Conservation (phyloP, 1,140 invertebrate species). For the Solenopsis fugax region DNA sequence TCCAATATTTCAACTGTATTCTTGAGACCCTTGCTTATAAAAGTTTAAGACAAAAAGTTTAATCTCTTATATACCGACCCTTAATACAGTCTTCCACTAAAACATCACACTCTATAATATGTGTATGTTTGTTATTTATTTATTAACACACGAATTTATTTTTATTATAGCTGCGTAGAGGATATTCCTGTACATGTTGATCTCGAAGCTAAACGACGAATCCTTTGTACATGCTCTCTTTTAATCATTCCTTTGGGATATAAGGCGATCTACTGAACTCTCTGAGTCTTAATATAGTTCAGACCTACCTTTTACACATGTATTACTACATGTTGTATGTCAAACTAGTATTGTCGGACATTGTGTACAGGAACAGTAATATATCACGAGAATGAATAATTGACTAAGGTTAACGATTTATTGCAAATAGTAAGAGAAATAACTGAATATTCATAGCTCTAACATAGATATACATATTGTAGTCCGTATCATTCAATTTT, state of each 20-base stretch:
- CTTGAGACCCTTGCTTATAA: slow-evolving; percentile 63
- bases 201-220: slow-evolving; percentile 58
- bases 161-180: slow-evolving; percentile 71
- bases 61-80: slow-evolving; percentile 72
- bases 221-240: slow-evolving; percentile 74
- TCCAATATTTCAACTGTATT: slow-evolving; percentile 73
- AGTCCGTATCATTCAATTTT: slow-evolving; percentile 64
- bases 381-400: slow-evolving; percentile 62
- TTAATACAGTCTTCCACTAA: slow-evolving; percentile 78
- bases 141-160: slow-evolving; percentile 72
- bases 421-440: slow-evolving; percentile 66
- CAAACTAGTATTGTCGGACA: slow-evolving; percentile 55
- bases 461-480: slow-evolving; percentile 47
- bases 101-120: slow-evolving; percentile 76
- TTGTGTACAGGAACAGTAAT: slow-evolving; percentile 74
- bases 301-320: slow-evolving; percentile 47
- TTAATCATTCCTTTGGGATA: slow-evolving; percentile 54
- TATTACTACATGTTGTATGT: slow-evolving; percentile 64
- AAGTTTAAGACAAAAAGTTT: slow-evolving; percentile 60
- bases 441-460: slow-evolving; percentile 67
- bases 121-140: slow-evolving; percentile 74
- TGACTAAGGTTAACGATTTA: slow-evolving; percentile 68
- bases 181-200: slow-evolving; percentile 76
- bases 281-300: slow-evolving; percentile 27
- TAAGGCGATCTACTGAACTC: slow-evolving; percentile 22